Base-by-base conservation (phyloP, 2,797 vertebrate species). In the Acanthornis magna region DNA sequence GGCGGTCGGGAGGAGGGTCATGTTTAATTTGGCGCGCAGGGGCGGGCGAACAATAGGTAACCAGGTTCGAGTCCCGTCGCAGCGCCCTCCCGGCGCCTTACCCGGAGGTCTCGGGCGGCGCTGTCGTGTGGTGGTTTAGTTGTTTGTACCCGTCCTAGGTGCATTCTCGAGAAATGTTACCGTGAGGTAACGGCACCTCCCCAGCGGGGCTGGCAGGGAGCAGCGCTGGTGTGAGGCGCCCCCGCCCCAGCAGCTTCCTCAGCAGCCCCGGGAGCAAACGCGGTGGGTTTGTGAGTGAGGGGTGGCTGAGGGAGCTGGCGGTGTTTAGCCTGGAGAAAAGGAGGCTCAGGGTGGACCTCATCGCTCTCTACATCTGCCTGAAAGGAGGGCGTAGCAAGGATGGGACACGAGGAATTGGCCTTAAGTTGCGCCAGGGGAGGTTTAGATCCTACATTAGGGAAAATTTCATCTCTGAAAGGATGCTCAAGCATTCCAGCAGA, bases 11-110 rank as follows among this genome's bases (percentile, higher is more conserved):
- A 36, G 36, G 36, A 36, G 36, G 36, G 36, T 36, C 36, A 36
- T 36, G 36, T 10, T 10, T 10, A 10, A 10, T 10, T 36, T 36
- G 36, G 36, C 36, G 36, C 36, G 36, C 36, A 36, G 36, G 36
- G 36, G 36, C 0, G 10, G 42, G 4, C 0, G 55, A 7, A 0
- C 0, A 0, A 0, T 2, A 7, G 15, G 0, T 5, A 36, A 0
- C 0, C 0, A 0, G 16, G 85, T 90, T 93, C 68, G 83, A 90
- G 32, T n/a, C 50, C 18, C 3, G 10, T 13, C 2, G 5, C 0
- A 2, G 10, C 4, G 13, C 6, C 2, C 1, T 14, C 0, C 5
- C 1, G 2, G 36, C 2, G 7, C 13, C 3, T 27, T 36, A 1
- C 1, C 9, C 2, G 2, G 8, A 5, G n/a, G 8, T 13, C 5